A percentile compares a stretch with the other conserved stretches of the same genome.
phyloP scores from a whole-genome alignment of 2,888 invertebrate species.

The Hypena proboscidalis region DNA sequence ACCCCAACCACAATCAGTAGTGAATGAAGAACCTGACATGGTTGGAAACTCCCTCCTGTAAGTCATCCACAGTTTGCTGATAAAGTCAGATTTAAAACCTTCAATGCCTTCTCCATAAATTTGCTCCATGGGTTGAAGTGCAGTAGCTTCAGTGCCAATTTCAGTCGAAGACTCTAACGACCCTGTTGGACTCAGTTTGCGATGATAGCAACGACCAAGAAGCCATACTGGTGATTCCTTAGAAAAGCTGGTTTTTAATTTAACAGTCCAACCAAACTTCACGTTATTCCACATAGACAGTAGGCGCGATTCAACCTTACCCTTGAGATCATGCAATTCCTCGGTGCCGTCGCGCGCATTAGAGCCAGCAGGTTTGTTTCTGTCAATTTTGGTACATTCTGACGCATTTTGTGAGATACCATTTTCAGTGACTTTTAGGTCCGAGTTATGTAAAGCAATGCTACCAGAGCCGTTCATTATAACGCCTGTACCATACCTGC shows the following conservation, averaged over 20 bases:
- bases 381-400: constrained; percentile 52
- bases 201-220: constrained; percentile 92
- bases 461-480: constrained; percentile 71
- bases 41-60: constrained; percentile 94
- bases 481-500: constrained; percentile 30
- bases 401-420: constrained; percentile 52
- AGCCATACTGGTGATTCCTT: constrained; percentile 96
- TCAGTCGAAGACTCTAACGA: constrained; percentile 86
- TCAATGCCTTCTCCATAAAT: constrained; percentile 89
- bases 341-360: constrained; percentile 69
- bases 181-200: constrained; percentile 87
- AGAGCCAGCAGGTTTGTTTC: constrained; percentile 55
- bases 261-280: constrained; percentile 94
- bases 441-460: constrained; percentile 56
- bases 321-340: constrained; percentile 86
- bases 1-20: constrained; percentile 98
- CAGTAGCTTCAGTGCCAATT: constrained; percentile 86
- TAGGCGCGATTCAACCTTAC: constrained; percentile 92
- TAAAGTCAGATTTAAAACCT: constrained; percentile 93
- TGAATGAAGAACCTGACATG: constrained; percentile 92
- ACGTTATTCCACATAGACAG: constrained; percentile 97
- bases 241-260: constrained; percentile 90
- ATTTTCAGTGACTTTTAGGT: constrained; percentile 54
- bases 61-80: constrained; percentile 94
- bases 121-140: constrained; percentile 84